Base-by-base conservation (phyloP, 92 coral and sea anemone species). In the Zoanthus solanderi region DNA sequence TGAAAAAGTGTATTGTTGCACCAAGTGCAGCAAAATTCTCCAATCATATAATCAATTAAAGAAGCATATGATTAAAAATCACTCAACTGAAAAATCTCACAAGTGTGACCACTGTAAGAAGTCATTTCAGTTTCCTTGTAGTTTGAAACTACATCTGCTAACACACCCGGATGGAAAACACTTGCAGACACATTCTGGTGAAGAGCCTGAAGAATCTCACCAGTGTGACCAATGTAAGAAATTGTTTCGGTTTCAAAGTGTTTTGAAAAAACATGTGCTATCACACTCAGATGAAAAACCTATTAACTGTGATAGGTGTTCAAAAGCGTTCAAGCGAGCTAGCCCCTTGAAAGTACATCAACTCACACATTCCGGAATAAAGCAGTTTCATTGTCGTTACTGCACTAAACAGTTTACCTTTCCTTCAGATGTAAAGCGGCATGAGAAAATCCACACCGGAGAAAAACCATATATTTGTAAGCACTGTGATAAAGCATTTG, bases 391-490 rank as follows among this genome's bases (percentile, higher is more conserved):
- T 44, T 78, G 83, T 14, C 17, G 56, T 57, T 16, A 6, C 47
- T 78, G 83, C 28, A 65, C 9, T 28, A 32, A 56, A 44, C 69
- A 52, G 14, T 78, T 78, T 57, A 78, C 63, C 2, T 57, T 60
- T 42, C 50, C 53, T 58, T 57, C 83, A 52, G 83, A 78, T 57
- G 17, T 78, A 53, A 78, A 58, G 58, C 34, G 48, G 71, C 83
- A 78, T 44, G 28, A 14, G 37, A 78, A 71, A 16, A 78, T 61
- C 15, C 83, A 78, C 72, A 58, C 83, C 0, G 83, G 83, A 9
- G 83, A 78, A 58, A 78, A 78, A 58, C 72, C 71, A 7, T 11
- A 78, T n/a, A 71, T 57, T 14, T 78, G 83, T 17, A 31, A 57
- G 52, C 2, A 16, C 16, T 78, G 83, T 57, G 57, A 42, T 42